Evolutionary conservation across 2,113 vertebrate species (phyloP), one percentile per base, ranked within the genome.

Genomic region (Boulengeromyrus knoepffleri): DNA sequence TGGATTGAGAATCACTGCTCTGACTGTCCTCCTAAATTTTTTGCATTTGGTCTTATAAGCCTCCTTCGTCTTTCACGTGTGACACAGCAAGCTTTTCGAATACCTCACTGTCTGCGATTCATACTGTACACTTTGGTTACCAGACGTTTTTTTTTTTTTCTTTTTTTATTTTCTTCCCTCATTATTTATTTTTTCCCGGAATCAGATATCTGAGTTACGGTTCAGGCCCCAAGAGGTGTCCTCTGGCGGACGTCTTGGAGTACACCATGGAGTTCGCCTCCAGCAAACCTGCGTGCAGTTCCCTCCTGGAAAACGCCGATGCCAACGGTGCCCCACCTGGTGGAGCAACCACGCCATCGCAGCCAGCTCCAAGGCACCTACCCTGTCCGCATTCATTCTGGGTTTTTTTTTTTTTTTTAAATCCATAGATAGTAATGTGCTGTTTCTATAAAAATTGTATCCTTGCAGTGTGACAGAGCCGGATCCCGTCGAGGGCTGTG

Each of bases 181-280:
- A 36, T 46, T 56, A 27, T 21, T 36, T 39, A 19, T 87, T 52
- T 52, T 56, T 27, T 3, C 24, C 2, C 24, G 36, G 42, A 86
- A 50, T 86, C 80, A 89, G 89, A 24, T 89, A 89, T 46, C 95
- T 97, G 95, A 99, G 97, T 95, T 99, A 99, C 91, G 99, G 99
- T 91, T 99, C 99, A 0, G 99, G 99, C 94, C 98, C 98, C 93
- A 99, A 99, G 96, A 97, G 98, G 92, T 99, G 99, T 93, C 99
- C 99, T 91, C 95, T 99, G 95, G 98, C 98, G 92, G 98, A 99
- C 95, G 98, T 99, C 94, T 97, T 99, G 80, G 98, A 99, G 94
- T 99, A 99, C 0, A 98, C 99, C 9, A 95, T 99, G 97, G 98
- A 99, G 95, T 99, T 99, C 7, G 98, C 98, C 56, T 99, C 98